Conservation (phyloP, 1,140 invertebrate species). For the Neodiprion virginianus region DNA sequence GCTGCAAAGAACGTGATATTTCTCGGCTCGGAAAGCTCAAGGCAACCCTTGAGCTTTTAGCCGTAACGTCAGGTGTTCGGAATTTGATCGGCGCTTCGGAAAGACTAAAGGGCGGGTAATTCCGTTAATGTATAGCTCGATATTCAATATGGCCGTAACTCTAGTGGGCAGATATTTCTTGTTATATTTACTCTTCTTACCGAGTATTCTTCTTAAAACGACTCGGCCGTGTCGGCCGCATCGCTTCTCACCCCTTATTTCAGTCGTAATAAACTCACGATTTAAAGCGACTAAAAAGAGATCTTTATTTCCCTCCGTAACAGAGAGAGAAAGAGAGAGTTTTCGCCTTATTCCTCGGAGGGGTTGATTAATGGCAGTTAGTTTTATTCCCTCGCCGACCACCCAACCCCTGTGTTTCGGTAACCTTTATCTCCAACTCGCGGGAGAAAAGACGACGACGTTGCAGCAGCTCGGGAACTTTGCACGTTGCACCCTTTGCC, state of each 20-base stretch:
- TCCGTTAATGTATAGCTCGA: no score
- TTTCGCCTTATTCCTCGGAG: slow-evolving; percentile 33
- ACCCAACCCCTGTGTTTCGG: slow-evolving; percentile 14
- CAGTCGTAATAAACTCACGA: slow-evolving; percentile 52
- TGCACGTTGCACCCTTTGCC: not conserved
- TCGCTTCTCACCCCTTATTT: not conserved
- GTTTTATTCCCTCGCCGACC: slow-evolving; percentile 48
- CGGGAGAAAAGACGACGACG: slow-evolving; percentile 12
- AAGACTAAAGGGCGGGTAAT: no score
- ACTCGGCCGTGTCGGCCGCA: no score
- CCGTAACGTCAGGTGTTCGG: no score
- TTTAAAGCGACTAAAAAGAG: slow-evolving; percentile 50
- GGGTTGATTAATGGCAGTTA: slow-evolving; percentile 56
- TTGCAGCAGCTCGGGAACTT: not conserved
- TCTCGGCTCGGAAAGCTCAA: no score
- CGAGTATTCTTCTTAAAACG: no score
- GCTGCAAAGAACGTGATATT: no score
- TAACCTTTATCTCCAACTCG: slow-evolving; percentile 1
- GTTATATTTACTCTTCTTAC: no score
- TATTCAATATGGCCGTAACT: no score
- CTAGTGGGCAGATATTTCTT: no score
- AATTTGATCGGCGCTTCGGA: no score
- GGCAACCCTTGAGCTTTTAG: no score
- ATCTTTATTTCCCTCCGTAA: slow-evolving; percentile 49
- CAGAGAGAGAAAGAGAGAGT: slow-evolving; percentile 28